Evolutionary conservation across 2,113 vertebrate species (phyloP), one percentile per base, ranked within the genome.

Genomic region (Odocoileus hemionus): DNA sequence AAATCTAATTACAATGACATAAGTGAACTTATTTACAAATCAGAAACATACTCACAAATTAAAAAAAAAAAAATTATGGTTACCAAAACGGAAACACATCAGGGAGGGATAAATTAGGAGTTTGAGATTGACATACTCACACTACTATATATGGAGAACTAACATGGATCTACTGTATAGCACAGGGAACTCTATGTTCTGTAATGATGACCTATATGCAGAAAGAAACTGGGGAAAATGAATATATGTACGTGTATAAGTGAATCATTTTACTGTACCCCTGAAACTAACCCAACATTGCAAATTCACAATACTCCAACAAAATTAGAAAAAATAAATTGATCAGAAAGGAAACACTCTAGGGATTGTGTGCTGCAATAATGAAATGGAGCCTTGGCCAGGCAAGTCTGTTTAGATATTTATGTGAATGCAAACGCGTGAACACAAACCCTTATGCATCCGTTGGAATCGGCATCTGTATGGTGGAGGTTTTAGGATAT

Each of bases 351-450:
- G 57, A 21, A 7, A 60, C 25, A 80, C 6, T 25, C 9, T 30
- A 52, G 39, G 26, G 19, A 76, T 23, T 52, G 5, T 87, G 33
- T 36, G 5, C 26, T 87, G 15, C 11, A 58, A 1, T 39, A 16
- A 47, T 9, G 25, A 83, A 84, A 47, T 25, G 7, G 23, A 90
- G 7, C 28, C 57, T 83, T 86, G 64, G 9, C 13, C 5, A 14
- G 17, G 16, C 33, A 57, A 33, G 7, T 76, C 1, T 47, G 9
- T 21, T 86, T 2, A 52, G 1, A n/a, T 58, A 74, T 67, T 36
- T 17, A 54, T 19, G 5, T 39, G 33, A 89, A 47, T 70, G 2
- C 50, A 26, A 7, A 79, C 0, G 1, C 1, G 0, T 2, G 21
- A 7, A 19, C 8, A 67, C 2, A 28, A 9, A 47, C 23, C 7